phyloP scores from a whole-genome alignment of 2,888 invertebrate species.

The Cryptus viduatorius region DNA sequence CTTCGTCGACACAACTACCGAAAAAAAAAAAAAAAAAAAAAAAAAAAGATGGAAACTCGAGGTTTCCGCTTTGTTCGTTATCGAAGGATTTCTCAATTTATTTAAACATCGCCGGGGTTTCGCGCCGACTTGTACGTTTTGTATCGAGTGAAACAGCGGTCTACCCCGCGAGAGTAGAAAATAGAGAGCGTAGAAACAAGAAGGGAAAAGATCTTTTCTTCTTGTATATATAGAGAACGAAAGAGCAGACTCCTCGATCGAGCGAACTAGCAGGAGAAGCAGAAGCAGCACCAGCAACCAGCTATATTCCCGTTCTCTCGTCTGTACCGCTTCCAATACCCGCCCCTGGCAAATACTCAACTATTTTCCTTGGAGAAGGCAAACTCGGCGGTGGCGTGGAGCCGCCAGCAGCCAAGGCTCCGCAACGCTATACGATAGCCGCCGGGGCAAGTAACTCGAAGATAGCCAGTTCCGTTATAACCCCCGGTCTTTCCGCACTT shows the following conservation, averaged over 20 bases:
- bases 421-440: slow-evolving; percentile 49
- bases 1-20: too few relatives aligned
- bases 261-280: slow-evolving; percentile 59
- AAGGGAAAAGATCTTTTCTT: slow-evolving; percentile 32
- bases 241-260: slow-evolving; percentile 64
- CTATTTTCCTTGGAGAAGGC: slow-evolving; percentile 70
- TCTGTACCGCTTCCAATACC: slow-evolving; percentile 66
- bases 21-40: neutral
- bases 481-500: slow-evolving; percentile 68
- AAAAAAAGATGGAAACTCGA: slow-evolving; percentile 1
- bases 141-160: slow-evolving; percentile 9
- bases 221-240: slow-evolving; percentile 53
- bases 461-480: slow-evolving; percentile 70
- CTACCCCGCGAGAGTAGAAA: slow-evolving; percentile 27
- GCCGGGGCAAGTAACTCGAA: slow-evolving; percentile 68
- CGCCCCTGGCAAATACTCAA: slow-evolving; percentile 71
- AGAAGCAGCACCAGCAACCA: slow-evolving; percentile 20
- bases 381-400: slow-evolving; percentile 60
- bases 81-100: slow-evolving; percentile 13
- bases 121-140: slow-evolving; percentile 2
- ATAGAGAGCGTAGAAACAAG: slow-evolving; percentile 42
- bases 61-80: neutral
- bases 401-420: slow-evolving; percentile 64
- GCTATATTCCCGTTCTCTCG: slow-evolving; percentile 59
- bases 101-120: slow-evolving; percentile 20